A percentile compares a stretch with the other conserved stretches of the same genome.
Evolutionary conservation across 1,140 invertebrate genomes (phyloP).

Genomic region (Belonocnema kinseyi): DNA sequence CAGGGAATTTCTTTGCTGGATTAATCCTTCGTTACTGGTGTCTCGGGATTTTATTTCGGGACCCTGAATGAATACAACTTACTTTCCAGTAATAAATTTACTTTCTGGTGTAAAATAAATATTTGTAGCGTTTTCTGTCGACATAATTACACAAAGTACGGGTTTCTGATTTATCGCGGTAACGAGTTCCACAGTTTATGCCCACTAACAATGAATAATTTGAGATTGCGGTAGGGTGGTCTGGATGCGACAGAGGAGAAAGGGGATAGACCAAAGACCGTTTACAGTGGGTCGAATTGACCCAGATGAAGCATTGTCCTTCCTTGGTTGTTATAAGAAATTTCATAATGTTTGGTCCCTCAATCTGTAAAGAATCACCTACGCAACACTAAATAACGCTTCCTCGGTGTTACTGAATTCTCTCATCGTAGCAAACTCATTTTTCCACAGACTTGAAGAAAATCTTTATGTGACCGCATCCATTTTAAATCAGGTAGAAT

Average conservation of each 20-base stretch:
- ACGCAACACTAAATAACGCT: not conserved
- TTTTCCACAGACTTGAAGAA: too few relatives aligned
- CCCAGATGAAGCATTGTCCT: conserved; percentile 53
- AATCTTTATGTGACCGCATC: too few relatives aligned
- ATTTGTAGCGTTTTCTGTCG: conserved; percentile 49
- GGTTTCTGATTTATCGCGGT: conserved; percentile 53
- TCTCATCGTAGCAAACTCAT: too few relatives aligned
- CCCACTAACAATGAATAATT: conserved; percentile 56
- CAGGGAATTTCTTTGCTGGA: not conserved
- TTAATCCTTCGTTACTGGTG: not conserved
- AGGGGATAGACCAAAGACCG: conserved; percentile 28
- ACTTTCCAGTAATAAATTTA: conserved; percentile 36
- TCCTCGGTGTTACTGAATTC: too few relatives aligned
- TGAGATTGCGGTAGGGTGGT: conserved; percentile 45
- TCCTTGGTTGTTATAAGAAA: conserved; percentile 49
- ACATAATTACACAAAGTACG: conserved; percentile 49
- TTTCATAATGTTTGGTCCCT: conserved; percentile 41
- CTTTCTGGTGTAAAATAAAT: conserved; percentile 47
- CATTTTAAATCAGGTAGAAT: too few relatives aligned
- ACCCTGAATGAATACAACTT: not conserved
- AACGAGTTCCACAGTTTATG: conserved; percentile 53
- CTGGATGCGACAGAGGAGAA: conserved; percentile 33
- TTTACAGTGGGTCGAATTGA: conserved; percentile 49
- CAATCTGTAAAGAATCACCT: not conserved
- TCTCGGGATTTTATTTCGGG: not conserved